These are phyloP conservation scores for Holothuria glaberrima DNA, from an alignment of 35 echinoderm and acorn worm species.

Conservation along the genomic window DNA sequence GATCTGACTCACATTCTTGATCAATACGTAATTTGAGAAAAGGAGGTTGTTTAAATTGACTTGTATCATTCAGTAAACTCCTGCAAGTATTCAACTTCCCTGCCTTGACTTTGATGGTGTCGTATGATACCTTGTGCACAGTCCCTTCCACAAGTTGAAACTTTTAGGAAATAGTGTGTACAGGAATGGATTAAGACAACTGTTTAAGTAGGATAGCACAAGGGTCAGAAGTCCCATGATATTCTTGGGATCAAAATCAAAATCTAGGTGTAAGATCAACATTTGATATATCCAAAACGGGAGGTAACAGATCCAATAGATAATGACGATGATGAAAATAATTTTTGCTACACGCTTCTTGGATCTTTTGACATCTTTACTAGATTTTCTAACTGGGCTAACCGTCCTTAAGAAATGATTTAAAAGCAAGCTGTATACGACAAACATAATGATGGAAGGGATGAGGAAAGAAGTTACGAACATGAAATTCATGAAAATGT, in stretches of 20 bases:
- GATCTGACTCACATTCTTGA: too few relatives aligned
- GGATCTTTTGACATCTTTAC: slow-evolving; percentile 21
- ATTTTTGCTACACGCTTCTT: slow-evolving; percentile 66
- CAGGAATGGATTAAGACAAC: slow-evolving; percentile 69
- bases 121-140: background rate
- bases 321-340: slow-evolving; percentile 59
- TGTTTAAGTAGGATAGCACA: slow-evolving; percentile 64
- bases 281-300: slow-evolving; percentile 71
- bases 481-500: slow-evolving; percentile 26
- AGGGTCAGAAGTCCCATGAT: slow-evolving; percentile 51
- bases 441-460: slow-evolving; percentile 26
- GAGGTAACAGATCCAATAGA: slow-evolving; percentile 65
- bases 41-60: too few relatives aligned
- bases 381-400: slow-evolving; percentile 42
- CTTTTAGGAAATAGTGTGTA: slow-evolving; percentile 66
- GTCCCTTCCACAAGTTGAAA: slow-evolving; percentile 49
- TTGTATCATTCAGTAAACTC: too few relatives aligned
- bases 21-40: too few relatives aligned
- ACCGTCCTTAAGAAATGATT: slow-evolving; percentile 44
- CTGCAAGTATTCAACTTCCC: slow-evolving; percentile 18
- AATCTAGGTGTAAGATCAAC: background rate
- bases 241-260: slow-evolving; percentile 11
- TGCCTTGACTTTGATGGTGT: slow-evolving; percentile 20
- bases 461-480: slow-evolving; percentile 14
- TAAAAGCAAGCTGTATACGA: slow-evolving; percentile 26